These are phyloP conservation scores for Andrena hattorfiana DNA, from an alignment of 2,888 invertebrate species.

Conservation along the genomic window DNA sequence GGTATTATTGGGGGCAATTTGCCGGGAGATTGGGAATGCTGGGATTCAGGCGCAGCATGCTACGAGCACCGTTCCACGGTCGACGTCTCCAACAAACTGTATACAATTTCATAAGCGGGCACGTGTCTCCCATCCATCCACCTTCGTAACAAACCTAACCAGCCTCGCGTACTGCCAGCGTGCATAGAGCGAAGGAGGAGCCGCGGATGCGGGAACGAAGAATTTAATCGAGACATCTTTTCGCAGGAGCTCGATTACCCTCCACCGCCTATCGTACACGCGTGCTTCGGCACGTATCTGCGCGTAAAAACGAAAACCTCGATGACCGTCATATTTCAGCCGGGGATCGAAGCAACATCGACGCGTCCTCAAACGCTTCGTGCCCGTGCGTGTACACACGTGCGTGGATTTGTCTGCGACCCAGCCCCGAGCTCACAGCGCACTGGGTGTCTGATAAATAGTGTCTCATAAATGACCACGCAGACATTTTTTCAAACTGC, in stretches of 20 bases:
- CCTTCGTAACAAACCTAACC: constrained; percentile 8
- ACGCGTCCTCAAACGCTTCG: constrained; percentile 41
- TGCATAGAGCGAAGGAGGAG: neutral
- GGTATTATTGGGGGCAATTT: constrained; percentile 25
- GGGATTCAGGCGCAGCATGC: neutral
- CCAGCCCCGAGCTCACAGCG: neutral
- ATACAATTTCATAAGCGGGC: constrained; percentile 16
- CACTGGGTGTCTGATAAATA: constrained; percentile 1
- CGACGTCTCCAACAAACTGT: constrained; percentile 11
- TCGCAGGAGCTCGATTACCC: constrained; percentile 39
- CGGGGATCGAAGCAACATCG: constrained; percentile 45
- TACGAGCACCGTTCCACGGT: neutral
- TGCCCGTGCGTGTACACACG: neutral
- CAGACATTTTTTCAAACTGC: no score
- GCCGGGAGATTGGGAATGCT: constrained; percentile 6
- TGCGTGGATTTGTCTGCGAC: no score
- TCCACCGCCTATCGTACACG: constrained; percentile 26
- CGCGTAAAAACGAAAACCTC: constrained; percentile 51
- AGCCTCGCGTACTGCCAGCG: neutral
- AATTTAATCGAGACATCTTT: constrained; percentile 57
- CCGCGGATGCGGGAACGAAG: neutral
- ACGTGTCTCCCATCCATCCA: constrained; percentile 9
- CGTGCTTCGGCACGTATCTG: constrained; percentile 16
- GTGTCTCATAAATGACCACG: no score
- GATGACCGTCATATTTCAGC: constrained; percentile 55